Evolutionary conservation across 2,888 invertebrate genomes (phyloP), one percentile per base, ranked within the genome.

Genomic region (Phlogophora meticulosa): DNA sequence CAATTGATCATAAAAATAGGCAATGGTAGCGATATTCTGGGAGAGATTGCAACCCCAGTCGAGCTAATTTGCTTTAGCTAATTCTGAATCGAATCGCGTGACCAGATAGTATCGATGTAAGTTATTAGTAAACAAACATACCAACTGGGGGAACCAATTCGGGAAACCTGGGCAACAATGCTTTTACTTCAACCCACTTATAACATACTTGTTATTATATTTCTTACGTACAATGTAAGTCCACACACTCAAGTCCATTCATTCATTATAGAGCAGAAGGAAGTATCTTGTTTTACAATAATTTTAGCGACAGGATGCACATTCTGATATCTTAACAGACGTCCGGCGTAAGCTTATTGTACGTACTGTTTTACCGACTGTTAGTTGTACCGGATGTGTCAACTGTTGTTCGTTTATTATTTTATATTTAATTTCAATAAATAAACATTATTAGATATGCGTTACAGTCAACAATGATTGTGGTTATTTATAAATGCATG

Each of bases 301-400:
- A 87, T 87, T 88, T 87, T 86, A 89, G 83, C 79, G 79, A 76
- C 90, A 88, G 90, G 91, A 91, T 87, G 89, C 75, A 70, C 75
- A 80, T 81, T 81, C 84, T 84, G 87, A 87, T 89, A 90, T 90
- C 88, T 88, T 90, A 90, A 90, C 86, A 85, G 72, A 80, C 89
- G 83, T 93, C 91, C 92, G 87, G 84, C 78, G 57, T 48, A 77
- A 77, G 61, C 62, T 57, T 34, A 42, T 58, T 59, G 61, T 55
- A 60, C 60, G 53, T 59, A 70, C 63, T 76, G 58, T 53, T 76
- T 52, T 62, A 72, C 60, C 61, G 57, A 74, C 73, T 40, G 69
- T 56, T 58, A n/a, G 40, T 48, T 51, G 43, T 40, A 43, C 69
- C 56, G 75, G 75, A 76, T 66, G 74, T 68, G 63, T 56, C 55